Percentiles rank a stretch among this genome's conserved stretches.
Conservation (phyloP, 2,797 vertebrate genomes). For the Eremophila alpestris region DNA sequence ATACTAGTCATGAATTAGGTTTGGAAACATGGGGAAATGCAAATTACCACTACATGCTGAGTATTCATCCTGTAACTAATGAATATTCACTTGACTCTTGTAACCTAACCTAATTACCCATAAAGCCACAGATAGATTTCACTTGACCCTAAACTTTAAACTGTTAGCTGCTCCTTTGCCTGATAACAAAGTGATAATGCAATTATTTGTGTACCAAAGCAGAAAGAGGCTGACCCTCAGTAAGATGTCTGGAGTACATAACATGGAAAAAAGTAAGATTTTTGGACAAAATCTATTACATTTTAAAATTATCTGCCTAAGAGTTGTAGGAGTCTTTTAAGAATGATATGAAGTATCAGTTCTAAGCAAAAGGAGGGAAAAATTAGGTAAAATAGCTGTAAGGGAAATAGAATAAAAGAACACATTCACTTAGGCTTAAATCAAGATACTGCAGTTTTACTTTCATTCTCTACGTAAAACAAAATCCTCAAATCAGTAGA, state of each 20-base stretch:
- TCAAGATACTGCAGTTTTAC: neutral
- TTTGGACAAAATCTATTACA: slow-evolving; percentile 32
- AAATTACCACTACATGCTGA: slow-evolving; percentile 53
- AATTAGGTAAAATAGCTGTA: neutral
- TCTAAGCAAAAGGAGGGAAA: neutral
- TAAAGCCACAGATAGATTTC: slow-evolving; percentile 66
- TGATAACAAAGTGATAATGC: slow-evolving; percentile 51
- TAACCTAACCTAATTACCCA: slow-evolving; percentile 70
- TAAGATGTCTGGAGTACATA: neutral
- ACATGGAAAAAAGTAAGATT: slow-evolving; percentile 7
- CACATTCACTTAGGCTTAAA: neutral
- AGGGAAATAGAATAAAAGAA: neutral
- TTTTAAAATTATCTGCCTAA: slow-evolving; percentile 10
- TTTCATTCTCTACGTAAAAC: neutral
- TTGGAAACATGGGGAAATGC: slow-evolving; percentile 45
- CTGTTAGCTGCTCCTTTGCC: slow-evolving; percentile 55
- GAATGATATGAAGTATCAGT: neutral
- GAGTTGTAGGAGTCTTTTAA: neutral
- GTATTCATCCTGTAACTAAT: slow-evolving; percentile 66
- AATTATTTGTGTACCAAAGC: slow-evolving; percentile 44
- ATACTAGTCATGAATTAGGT: slow-evolving; percentile 24
- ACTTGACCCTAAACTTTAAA: slow-evolving; percentile 70
- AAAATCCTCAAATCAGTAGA: neutral
- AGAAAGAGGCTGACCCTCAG: slow-evolving; percentile 21
- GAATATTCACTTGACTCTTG: slow-evolving; percentile 67